phyloP scores from a whole-genome alignment of 2,888 invertebrate species.

The Melanchra persicariae region DNA sequence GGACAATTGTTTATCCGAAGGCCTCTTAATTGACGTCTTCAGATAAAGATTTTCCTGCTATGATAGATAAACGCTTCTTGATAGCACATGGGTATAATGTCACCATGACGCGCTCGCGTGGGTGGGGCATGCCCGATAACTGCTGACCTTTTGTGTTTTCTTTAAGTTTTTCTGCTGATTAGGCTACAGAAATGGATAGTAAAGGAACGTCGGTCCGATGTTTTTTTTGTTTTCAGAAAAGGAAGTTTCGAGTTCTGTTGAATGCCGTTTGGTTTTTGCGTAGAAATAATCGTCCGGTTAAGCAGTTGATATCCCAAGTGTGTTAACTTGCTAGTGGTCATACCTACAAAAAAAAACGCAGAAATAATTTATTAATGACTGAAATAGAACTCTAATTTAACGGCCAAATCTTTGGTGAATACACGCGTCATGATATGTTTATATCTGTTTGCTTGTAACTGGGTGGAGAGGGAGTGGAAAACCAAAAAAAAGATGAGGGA shows the following conservation, averaged over 20 bases:
- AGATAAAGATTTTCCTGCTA: slow-evolving; percentile 9
- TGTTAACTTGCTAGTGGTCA: no score
- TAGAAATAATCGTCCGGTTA: no score
- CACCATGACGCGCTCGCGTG: slow-evolving; percentile 40
- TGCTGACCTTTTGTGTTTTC: slow-evolving; percentile 29
- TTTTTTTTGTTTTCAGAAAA: background rate
- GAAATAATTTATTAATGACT: no score
- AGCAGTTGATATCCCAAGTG: no score
- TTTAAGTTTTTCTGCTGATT: slow-evolving; percentile 20
- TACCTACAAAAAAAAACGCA: no score
- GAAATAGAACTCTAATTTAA: no score
- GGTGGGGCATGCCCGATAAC: slow-evolving; percentile 28
- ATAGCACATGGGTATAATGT: slow-evolving; percentile 19
- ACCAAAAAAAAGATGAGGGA: no score
- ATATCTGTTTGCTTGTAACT: no score
- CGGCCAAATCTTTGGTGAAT: no score
- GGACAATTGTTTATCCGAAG: background rate
- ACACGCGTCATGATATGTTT: no score
- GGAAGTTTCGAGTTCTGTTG: background rate
- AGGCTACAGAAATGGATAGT: background rate
- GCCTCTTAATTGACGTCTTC: background rate
- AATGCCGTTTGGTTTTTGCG: background rate
- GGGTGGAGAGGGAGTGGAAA: no score
- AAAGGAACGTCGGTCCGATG: background rate
- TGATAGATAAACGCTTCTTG: slow-evolving; percentile 15